Percentiles rank a stretch among this genome's conserved stretches.
phyloP scores from a whole-genome alignment of 2,113 vertebrate genomes.

The Oncorhynchus tshawytscha region DNA sequence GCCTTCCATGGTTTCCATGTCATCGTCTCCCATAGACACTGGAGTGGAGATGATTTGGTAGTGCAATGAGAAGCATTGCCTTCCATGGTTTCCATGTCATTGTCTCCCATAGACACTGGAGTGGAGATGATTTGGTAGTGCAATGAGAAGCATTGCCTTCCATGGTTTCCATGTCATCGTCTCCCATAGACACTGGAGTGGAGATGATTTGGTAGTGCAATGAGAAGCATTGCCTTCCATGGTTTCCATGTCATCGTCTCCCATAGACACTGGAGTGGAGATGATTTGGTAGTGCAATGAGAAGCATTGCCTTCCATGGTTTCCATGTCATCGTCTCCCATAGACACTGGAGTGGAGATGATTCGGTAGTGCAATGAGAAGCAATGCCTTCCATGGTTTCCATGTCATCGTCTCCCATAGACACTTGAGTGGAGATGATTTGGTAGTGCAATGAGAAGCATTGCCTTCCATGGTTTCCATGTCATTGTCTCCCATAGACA shows the following conservation, averaged over 20 bases:
- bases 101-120: too few relatives aligned
- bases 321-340: constrained; percentile 59
- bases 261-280: constrained; percentile 18
- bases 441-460: background rate
- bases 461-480: constrained; percentile 48
- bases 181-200: constrained; percentile 27
- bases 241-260: constrained; percentile 62
- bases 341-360: constrained; percentile 19
- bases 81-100: too few relatives aligned
- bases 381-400: constrained; percentile 40
- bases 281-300: background rate
- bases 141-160: background rate
- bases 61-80: too few relatives aligned
- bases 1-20: too few relatives aligned
- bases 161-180: constrained; percentile 64
- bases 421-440: constrained; percentile 6
- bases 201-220: constrained; percentile 23
- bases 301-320: constrained; percentile 33
- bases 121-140: too few relatives aligned
- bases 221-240: constrained; percentile 21
- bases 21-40: too few relatives aligned
- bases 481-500: constrained; percentile 57
- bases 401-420: constrained; percentile 59
- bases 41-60: too few relatives aligned
- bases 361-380: background rate